Evolutionary conservation across 1,140 invertebrate genomes (phyloP), one percentile per base, ranked within the genome.

Genomic region (Magallana ariakensis): DNA sequence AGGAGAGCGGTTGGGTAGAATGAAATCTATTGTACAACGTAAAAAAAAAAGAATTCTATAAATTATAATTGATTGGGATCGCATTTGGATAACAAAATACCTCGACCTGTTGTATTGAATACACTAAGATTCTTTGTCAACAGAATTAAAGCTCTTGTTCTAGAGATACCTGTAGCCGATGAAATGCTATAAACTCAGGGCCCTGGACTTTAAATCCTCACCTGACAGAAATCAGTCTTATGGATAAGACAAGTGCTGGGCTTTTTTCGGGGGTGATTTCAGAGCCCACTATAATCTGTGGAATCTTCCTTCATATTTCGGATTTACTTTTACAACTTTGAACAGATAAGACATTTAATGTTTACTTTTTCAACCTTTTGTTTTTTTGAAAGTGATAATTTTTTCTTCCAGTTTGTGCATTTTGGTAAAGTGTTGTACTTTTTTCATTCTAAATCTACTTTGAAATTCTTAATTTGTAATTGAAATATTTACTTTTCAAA

Each of bases 41-140:
- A 46, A 46, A 75, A 75, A 19, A 75, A 75, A 75, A 75, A 75
- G 33, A 11, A 75, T 75, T 75, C 66, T 75, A 46, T 46, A 75
- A 75, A 75, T 75, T 19, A 75, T 75, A 75, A 75, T 75, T 75
- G 66, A 75, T 75, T 75, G 66, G 1, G 26, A 75, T 75, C 22
- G 66, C 66, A 75, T 75, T 75, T 75, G 66, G 66, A 75, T 26
- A 75, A 75, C 66, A 75, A 75, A 46, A 75, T 26, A 75, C 22
- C 11, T 0, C 33, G 33, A 75, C 66, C 66, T 75, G 66, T 75
- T 26, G 66, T 26, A 75, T 75, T 75, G 22, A 75, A 75, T 75
- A 75, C 66, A 75, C 66, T 75, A 75, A 75, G 66, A 75, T 22
- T 75, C 66, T 75, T 75, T 75, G 66, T 75, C 66, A 75, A 75